These are phyloP conservation scores for Cryptocheilus praepositus DNA, from an alignment of 2,888 invertebrate genomes.

Conservation along the genomic window DNA sequence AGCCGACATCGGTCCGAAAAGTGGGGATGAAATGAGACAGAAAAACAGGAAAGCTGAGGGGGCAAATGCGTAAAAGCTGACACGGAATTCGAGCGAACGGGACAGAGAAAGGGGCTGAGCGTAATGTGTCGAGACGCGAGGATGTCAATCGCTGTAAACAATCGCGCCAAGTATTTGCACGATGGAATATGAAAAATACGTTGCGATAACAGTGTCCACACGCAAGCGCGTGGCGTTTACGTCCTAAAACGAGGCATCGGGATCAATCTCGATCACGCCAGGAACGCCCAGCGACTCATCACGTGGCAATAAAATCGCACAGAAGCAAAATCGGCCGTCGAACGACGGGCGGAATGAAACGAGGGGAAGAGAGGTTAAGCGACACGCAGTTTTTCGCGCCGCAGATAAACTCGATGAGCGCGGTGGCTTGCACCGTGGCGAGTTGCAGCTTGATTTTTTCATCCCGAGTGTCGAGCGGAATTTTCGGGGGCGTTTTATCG, in stretches of 20 bases:
- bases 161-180: conserved; percentile 23
- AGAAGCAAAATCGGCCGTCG: no score
- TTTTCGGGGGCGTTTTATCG: no score
- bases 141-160: conserved; percentile 31
- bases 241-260: conserved; percentile 18
- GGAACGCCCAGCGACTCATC: conserved; percentile 1
- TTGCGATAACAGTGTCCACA: conserved; percentile 22
- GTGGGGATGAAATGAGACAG: background rate
- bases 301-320: background rate
- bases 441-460: no score
- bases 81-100: background rate
- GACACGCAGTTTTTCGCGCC: no score
- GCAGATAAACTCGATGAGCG: no score
- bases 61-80: background rate
- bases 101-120: background rate
- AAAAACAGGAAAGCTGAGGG: background rate
- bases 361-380: no score
- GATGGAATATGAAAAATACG: conserved; percentile 33
- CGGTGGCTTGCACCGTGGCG: no score
- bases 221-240: conserved; percentile 22
- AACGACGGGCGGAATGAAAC: no score
- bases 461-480: no score
- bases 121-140: conserved; percentile 2
- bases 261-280: conserved; percentile 29
- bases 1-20: conserved; percentile 10